Evolutionary conservation across 2,113 vertebrate genomes (phyloP).

Genomic region (Tapirus terrestris): DNA sequence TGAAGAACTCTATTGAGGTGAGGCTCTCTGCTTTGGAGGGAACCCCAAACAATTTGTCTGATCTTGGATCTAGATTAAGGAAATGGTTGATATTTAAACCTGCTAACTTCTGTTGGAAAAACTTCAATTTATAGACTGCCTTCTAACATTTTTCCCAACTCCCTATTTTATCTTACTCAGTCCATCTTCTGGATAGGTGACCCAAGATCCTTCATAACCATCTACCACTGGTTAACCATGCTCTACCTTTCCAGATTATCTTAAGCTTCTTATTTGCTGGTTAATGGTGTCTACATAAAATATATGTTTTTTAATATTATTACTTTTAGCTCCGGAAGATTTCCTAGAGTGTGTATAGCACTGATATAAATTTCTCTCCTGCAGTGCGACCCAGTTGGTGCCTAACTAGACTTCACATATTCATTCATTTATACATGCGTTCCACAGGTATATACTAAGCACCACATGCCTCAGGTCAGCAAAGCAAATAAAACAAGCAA

Average conservation of each 20-base stretch:
- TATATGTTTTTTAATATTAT: background rate
- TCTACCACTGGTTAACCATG: background rate
- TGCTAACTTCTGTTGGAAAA: background rate
- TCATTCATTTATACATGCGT: background rate
- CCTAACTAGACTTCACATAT: background rate
- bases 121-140: background rate
- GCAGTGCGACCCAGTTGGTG: too few relatives aligned
- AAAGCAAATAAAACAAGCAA: background rate
- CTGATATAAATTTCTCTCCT: background rate
- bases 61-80: background rate
- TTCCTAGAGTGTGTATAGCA: background rate
- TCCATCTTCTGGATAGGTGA: background rate
- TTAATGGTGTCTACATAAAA: background rate
- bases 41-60: background rate
- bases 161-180: background rate
- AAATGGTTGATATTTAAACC: background rate
- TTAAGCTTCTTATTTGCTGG: background rate
- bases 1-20: background rate
- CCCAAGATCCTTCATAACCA: background rate
- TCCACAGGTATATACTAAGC: background rate
- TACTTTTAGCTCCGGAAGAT: background rate
- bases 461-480: background rate
- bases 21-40: background rate
- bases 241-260: background rate
- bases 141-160: background rate